phyloP scores from a whole-genome alignment of 2,888 invertebrate species.

The Diloba caeruleocephala region DNA sequence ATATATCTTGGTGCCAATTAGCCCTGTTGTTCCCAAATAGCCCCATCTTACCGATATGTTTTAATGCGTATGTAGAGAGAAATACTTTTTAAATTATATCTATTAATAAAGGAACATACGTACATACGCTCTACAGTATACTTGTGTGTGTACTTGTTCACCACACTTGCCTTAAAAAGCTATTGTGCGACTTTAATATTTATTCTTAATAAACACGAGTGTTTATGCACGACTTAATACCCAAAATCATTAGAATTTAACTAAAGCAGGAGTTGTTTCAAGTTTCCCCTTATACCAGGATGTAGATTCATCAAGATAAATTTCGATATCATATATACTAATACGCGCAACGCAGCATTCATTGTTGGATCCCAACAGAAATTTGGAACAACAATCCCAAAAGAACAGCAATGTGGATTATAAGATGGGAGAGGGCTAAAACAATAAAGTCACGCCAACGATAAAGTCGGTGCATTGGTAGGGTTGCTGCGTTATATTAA shows the following conservation, averaged over 20 bases:
- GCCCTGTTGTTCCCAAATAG: too few relatives aligned
- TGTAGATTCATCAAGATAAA: background rate
- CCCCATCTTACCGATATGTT: too few relatives aligned
- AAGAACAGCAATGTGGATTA: conserved; percentile 46
- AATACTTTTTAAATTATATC: too few relatives aligned
- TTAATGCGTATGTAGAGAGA: too few relatives aligned
- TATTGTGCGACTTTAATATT: conserved; percentile 41
- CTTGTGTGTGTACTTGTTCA: conserved; percentile 6
- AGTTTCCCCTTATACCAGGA: conserved; percentile 52
- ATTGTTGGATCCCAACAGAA: conserved; percentile 27
- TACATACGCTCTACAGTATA: background rate
- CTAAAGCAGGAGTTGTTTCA: conserved; percentile 67
- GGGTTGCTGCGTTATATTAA: conserved; percentile 75
- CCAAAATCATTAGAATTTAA: conserved; percentile 70
- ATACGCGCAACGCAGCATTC: conserved; percentile 1
- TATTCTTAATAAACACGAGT: conserved; percentile 47
- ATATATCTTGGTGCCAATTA: too few relatives aligned
- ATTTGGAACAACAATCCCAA: accelerated
- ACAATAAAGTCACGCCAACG: too few relatives aligned
- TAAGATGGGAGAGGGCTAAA: background rate
- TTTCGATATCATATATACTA: background rate
- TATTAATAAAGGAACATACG: too few relatives aligned
- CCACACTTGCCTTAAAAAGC: conserved; percentile 19
- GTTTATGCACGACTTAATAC: conserved; percentile 64
- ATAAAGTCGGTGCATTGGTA: conserved; percentile 45